phyloP scores from a whole-genome alignment of 2,888 invertebrate species.

The Catocala nupta region DNA sequence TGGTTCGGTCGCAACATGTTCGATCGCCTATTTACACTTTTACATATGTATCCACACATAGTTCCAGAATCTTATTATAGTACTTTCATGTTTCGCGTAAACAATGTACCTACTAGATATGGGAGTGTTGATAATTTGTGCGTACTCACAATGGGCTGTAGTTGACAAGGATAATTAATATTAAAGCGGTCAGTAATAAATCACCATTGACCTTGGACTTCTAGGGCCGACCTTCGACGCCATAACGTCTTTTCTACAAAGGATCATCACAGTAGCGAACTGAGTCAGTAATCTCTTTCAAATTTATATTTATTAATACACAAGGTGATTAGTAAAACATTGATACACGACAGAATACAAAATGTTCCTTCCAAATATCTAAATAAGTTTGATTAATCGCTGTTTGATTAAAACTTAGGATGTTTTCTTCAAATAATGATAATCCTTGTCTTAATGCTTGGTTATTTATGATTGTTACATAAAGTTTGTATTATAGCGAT shows the following conservation, averaged over 20 bases:
- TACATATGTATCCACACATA: no score
- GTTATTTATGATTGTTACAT: constrained; percentile 14
- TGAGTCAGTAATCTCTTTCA: constrained; percentile 10
- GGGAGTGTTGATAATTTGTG: constrained; percentile 5
- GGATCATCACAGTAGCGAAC: constrained; percentile 9
- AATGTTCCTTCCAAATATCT: not conserved
- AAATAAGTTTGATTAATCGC: constrained; percentile 10
- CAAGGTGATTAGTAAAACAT: not conserved
- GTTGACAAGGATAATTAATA: constrained; percentile 20
- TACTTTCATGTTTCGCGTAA: no score
- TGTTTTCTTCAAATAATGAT: constrained; percentile 4
- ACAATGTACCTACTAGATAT: not conserved
- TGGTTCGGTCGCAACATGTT: no score
- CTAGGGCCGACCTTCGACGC: not conserved
- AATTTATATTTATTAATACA: not conserved
- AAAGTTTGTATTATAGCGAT: constrained; percentile 4
- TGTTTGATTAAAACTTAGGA: constrained; percentile 8
- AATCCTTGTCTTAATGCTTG: constrained; percentile 1
- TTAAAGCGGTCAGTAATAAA: constrained; percentile 14
- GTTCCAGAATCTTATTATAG: no score
- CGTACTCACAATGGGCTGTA: constrained; percentile 9
- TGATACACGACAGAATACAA: not conserved
- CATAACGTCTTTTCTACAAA: constrained; percentile 14
- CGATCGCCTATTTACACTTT: no score
- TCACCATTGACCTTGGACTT: constrained; percentile 13